Percentiles rank a stretch among this genome's conserved stretches.
phyloP scores from a whole-genome alignment of 2,888 invertebrate genomes.

The Ramazzottius varieornatus region DNA sequence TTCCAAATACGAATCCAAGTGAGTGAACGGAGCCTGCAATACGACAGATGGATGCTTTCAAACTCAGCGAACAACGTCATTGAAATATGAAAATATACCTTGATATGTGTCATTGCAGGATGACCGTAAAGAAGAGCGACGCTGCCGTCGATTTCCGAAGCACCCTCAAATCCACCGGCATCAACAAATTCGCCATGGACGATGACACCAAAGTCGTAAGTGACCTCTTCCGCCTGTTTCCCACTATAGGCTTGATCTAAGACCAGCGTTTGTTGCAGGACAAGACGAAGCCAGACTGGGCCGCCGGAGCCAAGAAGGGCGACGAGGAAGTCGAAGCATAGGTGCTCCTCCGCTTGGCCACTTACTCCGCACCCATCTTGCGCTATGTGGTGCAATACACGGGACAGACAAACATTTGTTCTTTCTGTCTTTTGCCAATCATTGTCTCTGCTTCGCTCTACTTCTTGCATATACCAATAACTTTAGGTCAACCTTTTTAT shows the following conservation, averaged over 20 bases:
- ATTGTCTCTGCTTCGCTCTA: too few species aligned
- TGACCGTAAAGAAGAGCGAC: conserved; percentile 13
- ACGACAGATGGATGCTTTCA: too few species aligned
- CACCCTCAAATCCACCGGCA: conserved; percentile 21
- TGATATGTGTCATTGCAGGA: conserved; percentile 17
- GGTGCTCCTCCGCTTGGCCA: background rate
- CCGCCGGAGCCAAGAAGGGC: background rate
- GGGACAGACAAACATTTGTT: too few species aligned
- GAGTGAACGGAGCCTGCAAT: conserved; percentile 12
- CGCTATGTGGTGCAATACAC: too few species aligned
- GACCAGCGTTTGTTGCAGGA: too few species aligned
- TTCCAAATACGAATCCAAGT: conserved; percentile 24
- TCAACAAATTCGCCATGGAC: conserved; percentile 20
- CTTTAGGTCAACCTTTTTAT: too few species aligned
- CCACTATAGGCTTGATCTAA: too few species aligned
- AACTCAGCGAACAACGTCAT: too few species aligned
- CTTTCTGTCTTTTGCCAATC: too few species aligned
- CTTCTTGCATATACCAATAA: too few species aligned
- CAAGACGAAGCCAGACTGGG: background rate
- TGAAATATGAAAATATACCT: too few species aligned
- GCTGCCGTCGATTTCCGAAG: conserved; percentile 19
- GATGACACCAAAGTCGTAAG: conserved; percentile 13
- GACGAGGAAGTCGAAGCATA: background rate
- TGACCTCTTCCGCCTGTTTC: background rate
- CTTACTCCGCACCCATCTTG: too few species aligned